phyloP scores from a whole-genome alignment of 2,113 vertebrate species.

The Mustela lutreola region DNA sequence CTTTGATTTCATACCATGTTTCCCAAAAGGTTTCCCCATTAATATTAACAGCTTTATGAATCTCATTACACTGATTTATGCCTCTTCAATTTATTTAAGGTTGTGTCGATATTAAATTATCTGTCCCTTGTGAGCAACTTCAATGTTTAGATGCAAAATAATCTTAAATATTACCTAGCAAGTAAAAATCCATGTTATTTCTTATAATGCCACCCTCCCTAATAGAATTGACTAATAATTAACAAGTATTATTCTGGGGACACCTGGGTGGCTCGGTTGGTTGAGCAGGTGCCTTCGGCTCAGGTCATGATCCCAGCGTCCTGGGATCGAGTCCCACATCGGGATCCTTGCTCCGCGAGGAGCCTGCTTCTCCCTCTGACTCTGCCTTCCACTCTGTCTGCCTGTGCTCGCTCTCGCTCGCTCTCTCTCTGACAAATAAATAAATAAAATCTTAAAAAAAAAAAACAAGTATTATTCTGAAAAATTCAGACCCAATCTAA shows the following conservation, averaged over 20 bases:
- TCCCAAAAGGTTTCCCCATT: constrained; percentile 85
- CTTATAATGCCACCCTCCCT: constrained; percentile 35
- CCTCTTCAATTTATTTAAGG: constrained; percentile 87
- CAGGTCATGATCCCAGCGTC: no score
- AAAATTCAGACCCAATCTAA: neutral
- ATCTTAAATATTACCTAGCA: constrained; percentile 78
- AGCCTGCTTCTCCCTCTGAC: no score
- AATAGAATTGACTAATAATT: constrained; percentile 58
- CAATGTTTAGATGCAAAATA: constrained; percentile 82
- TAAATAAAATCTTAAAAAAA: no score
- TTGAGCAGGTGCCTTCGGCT: no score
- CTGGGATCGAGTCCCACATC: no score
- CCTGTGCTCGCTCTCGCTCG: no score
- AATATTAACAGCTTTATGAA: constrained; percentile 89
- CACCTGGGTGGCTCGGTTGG: no score
- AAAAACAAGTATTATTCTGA: neutral
- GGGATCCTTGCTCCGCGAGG: no score
- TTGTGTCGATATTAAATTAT: constrained; percentile 88
- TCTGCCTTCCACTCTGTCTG: no score
- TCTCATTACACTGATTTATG: constrained; percentile 88
- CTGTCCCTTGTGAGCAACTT: constrained; percentile 84
- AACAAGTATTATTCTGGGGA: neutral
- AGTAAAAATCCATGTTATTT: constrained; percentile 55
- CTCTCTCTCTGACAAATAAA: no score
- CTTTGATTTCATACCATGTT: constrained; percentile 87